Percentiles rank a stretch among this genome's conserved stretches.
Evolutionary conservation across 2,797 vertebrate species (phyloP).

Genomic region (Cetoscarus ocellatus): DNA sequence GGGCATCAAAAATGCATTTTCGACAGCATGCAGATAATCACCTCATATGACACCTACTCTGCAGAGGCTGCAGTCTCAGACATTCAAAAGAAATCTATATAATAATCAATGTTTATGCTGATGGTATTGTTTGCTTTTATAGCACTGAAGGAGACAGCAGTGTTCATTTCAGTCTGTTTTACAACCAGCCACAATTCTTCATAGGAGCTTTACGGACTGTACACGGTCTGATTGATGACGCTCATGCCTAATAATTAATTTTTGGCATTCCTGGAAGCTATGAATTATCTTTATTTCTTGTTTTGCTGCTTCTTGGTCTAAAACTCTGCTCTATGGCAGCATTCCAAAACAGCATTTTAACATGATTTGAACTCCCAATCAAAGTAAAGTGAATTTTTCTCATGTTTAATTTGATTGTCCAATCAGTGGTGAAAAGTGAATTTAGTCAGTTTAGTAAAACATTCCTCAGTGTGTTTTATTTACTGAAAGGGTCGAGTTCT

Average conservation of each 20-base stretch:
- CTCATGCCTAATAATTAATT: slow-evolving; percentile 3
- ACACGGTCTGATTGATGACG: background rate
- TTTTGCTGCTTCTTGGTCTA: slow-evolving; percentile 13
- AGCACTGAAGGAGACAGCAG: no score
- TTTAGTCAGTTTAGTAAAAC: background rate
- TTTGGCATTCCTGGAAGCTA: no score
- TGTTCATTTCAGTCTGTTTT: no score
- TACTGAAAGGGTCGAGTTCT: background rate
- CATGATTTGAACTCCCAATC: slow-evolving; percentile 4
- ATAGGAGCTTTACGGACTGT: background rate
- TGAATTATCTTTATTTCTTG: slow-evolving; percentile 1
- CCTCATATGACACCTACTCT: no score
- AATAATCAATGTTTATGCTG: no score
- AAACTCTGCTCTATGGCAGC: slow-evolving; percentile 7
- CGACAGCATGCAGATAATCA: no score
- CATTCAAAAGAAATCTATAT: no score
- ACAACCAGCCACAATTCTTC: no score
- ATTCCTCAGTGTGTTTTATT: background rate
- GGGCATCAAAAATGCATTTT: no score
- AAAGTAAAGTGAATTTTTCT: background rate
- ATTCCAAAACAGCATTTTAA: slow-evolving; percentile 17
- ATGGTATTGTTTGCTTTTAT: no score
- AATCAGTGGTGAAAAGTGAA: background rate
- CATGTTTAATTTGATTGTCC: background rate
- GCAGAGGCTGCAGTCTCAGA: no score